phyloP scores from a whole-genome alignment of 1,140 invertebrate species.

The Berghia stephanieae region DNA sequence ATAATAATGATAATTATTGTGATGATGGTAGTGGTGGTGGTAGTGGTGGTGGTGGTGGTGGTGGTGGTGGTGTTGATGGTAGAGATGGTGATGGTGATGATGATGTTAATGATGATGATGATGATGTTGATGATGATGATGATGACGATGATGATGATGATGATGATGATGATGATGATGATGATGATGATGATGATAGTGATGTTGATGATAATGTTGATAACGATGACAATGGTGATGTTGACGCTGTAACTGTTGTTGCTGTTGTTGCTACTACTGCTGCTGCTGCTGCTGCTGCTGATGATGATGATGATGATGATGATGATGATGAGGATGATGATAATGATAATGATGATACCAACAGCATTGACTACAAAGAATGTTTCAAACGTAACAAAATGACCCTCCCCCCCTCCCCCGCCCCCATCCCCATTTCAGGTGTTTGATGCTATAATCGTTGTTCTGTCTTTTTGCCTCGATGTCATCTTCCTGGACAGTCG shows the following conservation, averaged over 20 bases:
- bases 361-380: too few species aligned
- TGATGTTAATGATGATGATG: too few species aligned
- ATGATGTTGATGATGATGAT: background rate
- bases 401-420: background rate
- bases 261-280: background rate
- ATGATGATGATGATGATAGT: background rate
- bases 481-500: conserved; percentile 51
- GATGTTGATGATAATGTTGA: too few species aligned
- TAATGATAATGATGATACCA: too few species aligned
- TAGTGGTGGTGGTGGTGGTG: too few species aligned
- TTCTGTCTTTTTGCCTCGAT: conserved; percentile 47
- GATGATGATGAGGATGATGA: too few species aligned
- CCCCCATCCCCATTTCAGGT: conserved; percentile 36
- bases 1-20: too few species aligned
- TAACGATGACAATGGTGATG: background rate
- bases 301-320: too few species aligned
- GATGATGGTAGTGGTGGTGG: too few species aligned
- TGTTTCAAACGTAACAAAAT: background rate
- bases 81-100: too few species aligned
- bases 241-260: background rate
- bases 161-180: background rate
- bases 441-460: conserved; percentile 52
- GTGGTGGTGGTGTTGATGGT: too few species aligned
- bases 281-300: too few species aligned
- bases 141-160: background rate